phyloP scores from a whole-genome alignment of 2,113 vertebrate genomes.

The Scortum barcoo region DNA sequence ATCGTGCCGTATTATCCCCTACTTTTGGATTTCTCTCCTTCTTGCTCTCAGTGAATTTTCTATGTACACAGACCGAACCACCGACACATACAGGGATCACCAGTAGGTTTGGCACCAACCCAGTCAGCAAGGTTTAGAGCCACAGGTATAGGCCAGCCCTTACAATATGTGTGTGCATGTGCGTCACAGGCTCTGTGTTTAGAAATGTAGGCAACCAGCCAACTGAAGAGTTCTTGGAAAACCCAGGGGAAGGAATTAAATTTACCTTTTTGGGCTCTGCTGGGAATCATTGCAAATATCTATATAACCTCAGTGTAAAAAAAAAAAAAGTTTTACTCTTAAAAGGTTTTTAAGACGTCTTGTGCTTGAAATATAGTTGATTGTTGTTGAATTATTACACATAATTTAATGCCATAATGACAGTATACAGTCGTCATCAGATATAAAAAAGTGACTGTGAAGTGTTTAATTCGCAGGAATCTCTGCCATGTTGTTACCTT shows the following conservation, averaged over 20 bases:
- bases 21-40: neutral
- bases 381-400: conserved; percentile 11
- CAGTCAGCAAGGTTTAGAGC: conserved; percentile 56
- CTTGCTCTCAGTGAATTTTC: conserved; percentile 5
- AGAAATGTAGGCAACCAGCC: conserved; percentile 75
- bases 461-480: neutral
- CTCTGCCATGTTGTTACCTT: neutral
- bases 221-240: conserved; percentile 72
- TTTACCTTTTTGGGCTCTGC: conserved; percentile 37
- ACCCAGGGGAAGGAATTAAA: conserved; percentile 59
- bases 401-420: neutral
- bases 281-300: conserved; percentile 39
- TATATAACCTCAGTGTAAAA: conserved; percentile 3
- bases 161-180: conserved; percentile 59
- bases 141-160: conserved; percentile 71
- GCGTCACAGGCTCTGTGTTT: conserved; percentile 74
- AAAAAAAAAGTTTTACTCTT: neutral
- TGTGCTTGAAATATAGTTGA: neutral
- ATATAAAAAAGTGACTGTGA: neutral
- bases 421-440: neutral
- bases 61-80: conserved; percentile 3
- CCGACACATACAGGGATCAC: conserved; percentile 35
- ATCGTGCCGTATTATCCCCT: neutral
- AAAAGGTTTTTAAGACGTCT: neutral
- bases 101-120: conserved; percentile 48